phyloP scores from a whole-genome alignment of 2,888 invertebrate genomes.

The Cephalotes varians region DNA sequence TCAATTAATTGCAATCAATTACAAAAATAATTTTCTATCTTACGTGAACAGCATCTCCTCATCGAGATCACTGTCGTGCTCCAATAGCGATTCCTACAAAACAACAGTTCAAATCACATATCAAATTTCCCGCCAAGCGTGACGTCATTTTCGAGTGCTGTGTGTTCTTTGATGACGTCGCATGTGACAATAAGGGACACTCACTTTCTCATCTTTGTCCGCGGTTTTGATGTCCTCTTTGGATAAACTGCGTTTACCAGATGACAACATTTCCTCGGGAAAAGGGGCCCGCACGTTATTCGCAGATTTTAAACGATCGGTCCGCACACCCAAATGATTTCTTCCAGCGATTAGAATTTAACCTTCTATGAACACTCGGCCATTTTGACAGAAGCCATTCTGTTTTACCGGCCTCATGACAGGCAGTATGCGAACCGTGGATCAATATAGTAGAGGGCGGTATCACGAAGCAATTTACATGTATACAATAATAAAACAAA shows the following conservation, averaged over 20 bases:
- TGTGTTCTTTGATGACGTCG: neutral
- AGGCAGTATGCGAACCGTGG: neutral
- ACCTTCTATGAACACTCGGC: constrained; percentile 28
- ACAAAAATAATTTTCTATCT: constrained; percentile 44
- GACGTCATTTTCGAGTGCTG: constrained; percentile 5
- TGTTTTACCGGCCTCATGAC: constrained; percentile 23
- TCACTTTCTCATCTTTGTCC: constrained; percentile 80
- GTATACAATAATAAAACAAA: neutral
- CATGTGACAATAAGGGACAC: constrained; percentile 13
- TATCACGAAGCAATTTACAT: neutral
- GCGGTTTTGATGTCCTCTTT: constrained; percentile 78
- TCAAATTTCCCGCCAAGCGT: constrained; percentile 60
- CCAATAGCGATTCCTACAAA: constrained; percentile 80
- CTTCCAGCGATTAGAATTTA: neutral
- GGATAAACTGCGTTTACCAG: constrained; percentile 76
- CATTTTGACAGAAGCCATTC: constrained; percentile 43
- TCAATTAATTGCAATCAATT: neutral
- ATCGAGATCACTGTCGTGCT: constrained; percentile 83
- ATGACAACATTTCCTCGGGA: constrained; percentile 72
- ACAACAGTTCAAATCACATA: constrained; percentile 43
- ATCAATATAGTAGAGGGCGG: constrained; percentile 27
- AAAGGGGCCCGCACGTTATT: neutral
- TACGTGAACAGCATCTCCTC: constrained; percentile 83
- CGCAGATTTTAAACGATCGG: neutral
- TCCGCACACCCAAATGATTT: constrained; percentile 16